Conservation (phyloP, 2,113 vertebrate species). For the Phasianus colchicus region DNA sequence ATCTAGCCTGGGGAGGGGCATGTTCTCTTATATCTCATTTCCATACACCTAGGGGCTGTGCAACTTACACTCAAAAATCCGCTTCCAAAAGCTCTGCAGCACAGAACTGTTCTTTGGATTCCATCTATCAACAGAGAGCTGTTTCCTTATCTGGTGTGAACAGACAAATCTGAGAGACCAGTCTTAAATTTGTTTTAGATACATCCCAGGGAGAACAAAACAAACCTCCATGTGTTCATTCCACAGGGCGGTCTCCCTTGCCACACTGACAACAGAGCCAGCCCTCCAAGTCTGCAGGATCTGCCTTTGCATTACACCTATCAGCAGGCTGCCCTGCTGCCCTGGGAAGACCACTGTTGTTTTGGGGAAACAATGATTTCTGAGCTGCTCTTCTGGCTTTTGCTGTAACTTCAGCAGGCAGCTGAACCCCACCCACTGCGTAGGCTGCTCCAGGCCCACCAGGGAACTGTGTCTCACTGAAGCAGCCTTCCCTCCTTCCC, state of each 20-base stretch:
- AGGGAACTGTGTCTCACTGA: neutral
- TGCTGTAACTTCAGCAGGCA: neutral
- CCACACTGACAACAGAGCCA: neutral
- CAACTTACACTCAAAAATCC: neutral
- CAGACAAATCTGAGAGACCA: neutral
- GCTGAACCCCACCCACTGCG: accelerated
- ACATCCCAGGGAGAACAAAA: constrained; percentile 1
- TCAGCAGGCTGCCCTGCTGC: neutral
- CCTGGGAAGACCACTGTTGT: neutral
- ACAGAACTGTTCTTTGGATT: neutral
- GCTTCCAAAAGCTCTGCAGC: neutral
- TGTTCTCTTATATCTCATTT: neutral
- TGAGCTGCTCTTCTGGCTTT: neutral
- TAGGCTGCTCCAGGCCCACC: neutral
- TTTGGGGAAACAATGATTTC: neutral
- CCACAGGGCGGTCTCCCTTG: neutral
- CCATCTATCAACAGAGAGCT: neutral
- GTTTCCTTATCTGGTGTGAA: neutral
- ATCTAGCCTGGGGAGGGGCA: neutral
- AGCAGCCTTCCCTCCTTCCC: neutral
- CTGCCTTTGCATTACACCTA: neutral
- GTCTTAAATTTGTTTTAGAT: constrained; percentile 18
- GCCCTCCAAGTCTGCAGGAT: neutral
- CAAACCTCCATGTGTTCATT: neutral
- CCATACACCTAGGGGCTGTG: neutral